Base-by-base conservation (phyloP, 1,140 invertebrate genomes). In the Lepidurus couesii region DNA sequence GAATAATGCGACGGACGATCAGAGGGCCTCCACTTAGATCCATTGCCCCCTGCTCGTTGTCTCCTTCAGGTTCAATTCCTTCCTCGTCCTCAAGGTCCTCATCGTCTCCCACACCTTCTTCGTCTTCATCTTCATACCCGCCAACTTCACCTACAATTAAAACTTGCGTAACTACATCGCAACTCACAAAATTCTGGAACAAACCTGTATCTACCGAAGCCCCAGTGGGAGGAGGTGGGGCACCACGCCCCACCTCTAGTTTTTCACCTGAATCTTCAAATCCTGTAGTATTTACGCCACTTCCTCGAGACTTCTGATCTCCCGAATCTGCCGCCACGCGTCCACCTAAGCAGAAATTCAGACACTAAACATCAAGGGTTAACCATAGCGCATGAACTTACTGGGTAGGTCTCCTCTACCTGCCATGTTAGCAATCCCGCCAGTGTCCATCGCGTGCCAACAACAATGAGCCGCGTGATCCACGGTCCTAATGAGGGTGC, bases 401-500 rank as follows among this genome's bases (percentile, higher is more conserved):
- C 53, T 65, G 53, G 8, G 6, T n/a, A 65, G 21, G 53, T 65
- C n/a, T 13, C 8, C 6, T 16, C 53, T 34, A 21, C 53, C 13
- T 9, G 53, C 16, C 53, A 65, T 11, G 53, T 65, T 65, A 0
- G 4, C 53, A 65, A 65, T 65, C 9, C 53, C 53, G 21, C 53
- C 53, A 21, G 53, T 65, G 53, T 65, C 53, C 53, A 65, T 65
- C 16, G 53, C 53, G 53, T 65, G 53, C 53, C 53, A 65, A 8
- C 16, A 65, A 0, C 9, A n/a, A 21, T 65, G 53, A 13, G 1
- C 53, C 21, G 16, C 5, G 5, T 13, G 53, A 13, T 65, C 53
- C 53, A 65, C 16, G 8, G 16, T 65, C 6, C 21, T 65, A 65
- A 16, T 21, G 53, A 4, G 53, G 53, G 21, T 65, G 53, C 16